These are phyloP conservation scores for Gephyroberyx darwinii DNA, from an alignment of 2,797 vertebrate genomes.

Conservation along the genomic window DNA sequence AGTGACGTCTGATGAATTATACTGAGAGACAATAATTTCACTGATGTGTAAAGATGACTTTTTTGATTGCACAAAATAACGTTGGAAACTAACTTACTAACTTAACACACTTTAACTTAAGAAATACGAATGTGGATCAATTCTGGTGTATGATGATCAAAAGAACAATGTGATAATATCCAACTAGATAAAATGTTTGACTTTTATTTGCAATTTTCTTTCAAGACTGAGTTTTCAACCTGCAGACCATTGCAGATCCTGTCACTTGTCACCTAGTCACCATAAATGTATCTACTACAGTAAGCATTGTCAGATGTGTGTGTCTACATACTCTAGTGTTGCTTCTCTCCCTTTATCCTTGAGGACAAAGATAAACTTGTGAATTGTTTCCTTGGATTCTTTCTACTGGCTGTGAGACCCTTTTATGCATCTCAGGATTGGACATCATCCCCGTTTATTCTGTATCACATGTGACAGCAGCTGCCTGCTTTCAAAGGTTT, in stretches of 20 bases:
- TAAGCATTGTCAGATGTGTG: not conserved
- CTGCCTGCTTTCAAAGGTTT: constrained; percentile 38
- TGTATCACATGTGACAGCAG: constrained; percentile 36
- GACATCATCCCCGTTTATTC: constrained; percentile 38
- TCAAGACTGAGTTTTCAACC: not conserved
- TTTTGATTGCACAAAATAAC: not conserved
- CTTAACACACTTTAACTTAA: not conserved
- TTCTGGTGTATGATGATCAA: not conserved
- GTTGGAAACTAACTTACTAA: not conserved
- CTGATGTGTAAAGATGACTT: not conserved
- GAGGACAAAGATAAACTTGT: constrained; percentile 66
- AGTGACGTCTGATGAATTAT: not conserved
- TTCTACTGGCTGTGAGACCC: constrained; percentile 22
- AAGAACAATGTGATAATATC: no score
- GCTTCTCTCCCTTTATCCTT: constrained; percentile 39
- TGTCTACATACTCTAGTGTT: constrained; percentile 20
- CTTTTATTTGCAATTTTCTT: not conserved
- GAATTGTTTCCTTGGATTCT: constrained; percentile 46
- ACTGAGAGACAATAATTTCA: not conserved
- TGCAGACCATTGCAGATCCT: constrained; percentile 1
- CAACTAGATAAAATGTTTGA: not conserved
- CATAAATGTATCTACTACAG: not conserved
- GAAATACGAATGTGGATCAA: not conserved
- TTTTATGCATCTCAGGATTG: constrained; percentile 33
- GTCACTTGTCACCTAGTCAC: not conserved